These are phyloP conservation scores for Melangyna quadrimaculata DNA, from an alignment of 2,888 invertebrate species.

Conservation along the genomic window DNA sequence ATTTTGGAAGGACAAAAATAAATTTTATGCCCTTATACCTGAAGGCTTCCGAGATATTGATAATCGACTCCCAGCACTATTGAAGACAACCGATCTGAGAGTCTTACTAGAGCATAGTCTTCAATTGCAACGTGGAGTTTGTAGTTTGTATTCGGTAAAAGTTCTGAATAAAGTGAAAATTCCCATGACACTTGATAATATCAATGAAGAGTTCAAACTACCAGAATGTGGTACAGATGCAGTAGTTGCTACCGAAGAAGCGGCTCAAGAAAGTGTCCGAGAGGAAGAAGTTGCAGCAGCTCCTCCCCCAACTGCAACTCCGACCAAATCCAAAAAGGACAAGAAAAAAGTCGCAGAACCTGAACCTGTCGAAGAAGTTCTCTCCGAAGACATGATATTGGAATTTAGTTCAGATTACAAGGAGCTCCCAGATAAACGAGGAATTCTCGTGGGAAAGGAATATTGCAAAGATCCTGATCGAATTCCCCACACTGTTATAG, in stretches of 20 bases:
- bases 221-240: neutral
- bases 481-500: constrained; percentile 79
- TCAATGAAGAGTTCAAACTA: constrained; percentile 14
- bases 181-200: constrained; percentile 6
- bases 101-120: neutral
- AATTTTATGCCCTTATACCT: constrained; percentile 26
- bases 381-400: constrained; percentile 36
- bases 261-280: neutral
- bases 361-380: neutral
- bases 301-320: neutral
- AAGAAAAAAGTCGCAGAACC: constrained; percentile 28
- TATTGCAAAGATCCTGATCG: constrained; percentile 78
- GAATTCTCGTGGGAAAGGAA: constrained; percentile 78
- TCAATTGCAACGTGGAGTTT: neutral
- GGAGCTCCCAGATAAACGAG: constrained; percentile 74
- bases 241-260: neutral
- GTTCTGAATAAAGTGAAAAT: constrained; percentile 24
- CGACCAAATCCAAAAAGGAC: neutral
- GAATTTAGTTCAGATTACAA: constrained; percentile 72
- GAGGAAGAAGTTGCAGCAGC: neutral
- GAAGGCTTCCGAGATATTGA: constrained; percentile 26
- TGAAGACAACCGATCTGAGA: constrained; percentile 14
- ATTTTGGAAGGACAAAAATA: constrained; percentile 66
- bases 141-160: constrained; percentile 45
- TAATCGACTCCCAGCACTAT: neutral